These are phyloP conservation scores for Saccopteryx leptura DNA, from an alignment of 2,113 vertebrate species.

Conservation along the genomic window DNA sequence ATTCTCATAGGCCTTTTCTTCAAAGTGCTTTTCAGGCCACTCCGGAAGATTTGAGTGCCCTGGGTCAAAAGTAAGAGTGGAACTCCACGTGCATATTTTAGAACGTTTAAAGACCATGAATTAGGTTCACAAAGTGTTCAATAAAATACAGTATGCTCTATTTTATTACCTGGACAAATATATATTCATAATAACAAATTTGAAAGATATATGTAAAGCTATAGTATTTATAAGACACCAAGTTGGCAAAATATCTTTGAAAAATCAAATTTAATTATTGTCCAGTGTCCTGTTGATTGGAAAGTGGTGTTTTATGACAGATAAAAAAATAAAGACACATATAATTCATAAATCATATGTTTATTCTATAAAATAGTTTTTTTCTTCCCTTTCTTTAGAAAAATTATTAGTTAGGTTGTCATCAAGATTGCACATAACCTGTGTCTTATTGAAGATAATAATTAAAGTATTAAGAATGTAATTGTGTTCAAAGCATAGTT, in stretches of 20 bases:
- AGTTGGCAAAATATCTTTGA: constrained; percentile 19
- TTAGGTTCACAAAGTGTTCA: not conserved
- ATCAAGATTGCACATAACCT: constrained; percentile 2
- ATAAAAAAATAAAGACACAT: not conserved
- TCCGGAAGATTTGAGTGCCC: not conserved
- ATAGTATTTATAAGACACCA: not conserved
- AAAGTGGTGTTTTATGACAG: not conserved
- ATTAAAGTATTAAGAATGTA: constrained; percentile 13
- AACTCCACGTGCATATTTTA: not conserved
- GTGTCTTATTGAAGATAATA: not conserved
- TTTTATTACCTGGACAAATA: not conserved
- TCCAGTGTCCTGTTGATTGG: not conserved
- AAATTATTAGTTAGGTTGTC: not conserved
- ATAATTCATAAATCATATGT: constrained; percentile 9
- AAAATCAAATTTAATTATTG: constrained; percentile 32
- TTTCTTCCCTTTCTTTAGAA: constrained; percentile 35
- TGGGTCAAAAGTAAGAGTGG: not conserved
- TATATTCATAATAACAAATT: not conserved
- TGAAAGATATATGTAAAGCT: not conserved
- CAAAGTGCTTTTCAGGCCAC: not conserved
- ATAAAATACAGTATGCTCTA: not conserved
- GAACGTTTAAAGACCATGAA: not conserved
- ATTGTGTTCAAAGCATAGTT: constrained; percentile 7
- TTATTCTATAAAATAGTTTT: constrained; percentile 23
- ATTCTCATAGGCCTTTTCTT: not conserved